Conservation (phyloP, 2,797 vertebrate genomes). For the Coendou prehensilis region DNA sequence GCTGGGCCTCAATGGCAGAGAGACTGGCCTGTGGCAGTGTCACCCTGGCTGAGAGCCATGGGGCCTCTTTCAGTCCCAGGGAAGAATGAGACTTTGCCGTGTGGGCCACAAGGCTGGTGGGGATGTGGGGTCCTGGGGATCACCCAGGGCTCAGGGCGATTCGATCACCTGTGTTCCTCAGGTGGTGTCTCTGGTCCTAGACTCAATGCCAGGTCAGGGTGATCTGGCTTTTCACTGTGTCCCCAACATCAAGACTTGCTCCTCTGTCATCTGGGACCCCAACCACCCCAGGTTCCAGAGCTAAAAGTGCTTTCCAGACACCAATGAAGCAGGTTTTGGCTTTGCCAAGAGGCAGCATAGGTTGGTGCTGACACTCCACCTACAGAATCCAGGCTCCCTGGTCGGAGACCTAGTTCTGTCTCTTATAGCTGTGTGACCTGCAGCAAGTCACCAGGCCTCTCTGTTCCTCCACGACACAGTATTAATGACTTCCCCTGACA, state of each 20-base stretch:
- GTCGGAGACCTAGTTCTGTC: not conserved
- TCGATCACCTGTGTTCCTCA: rapidly evolving
- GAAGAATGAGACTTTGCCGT: not conserved
- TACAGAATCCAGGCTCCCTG: rapidly evolving
- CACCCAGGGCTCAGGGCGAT: not conserved
- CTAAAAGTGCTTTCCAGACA: not conserved
- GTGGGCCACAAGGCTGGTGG: not conserved
- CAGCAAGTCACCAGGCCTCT: not conserved
- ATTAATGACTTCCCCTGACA: not conserved
- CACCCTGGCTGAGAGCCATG: not conserved
- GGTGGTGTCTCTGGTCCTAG: not conserved
- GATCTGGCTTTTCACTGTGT: not conserved
- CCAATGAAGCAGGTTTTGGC: not conserved
- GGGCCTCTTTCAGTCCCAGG: not conserved
- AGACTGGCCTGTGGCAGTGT: not conserved
- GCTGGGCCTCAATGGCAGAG: not conserved
- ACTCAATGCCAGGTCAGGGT: not conserved
- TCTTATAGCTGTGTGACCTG: not conserved
- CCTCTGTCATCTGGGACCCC: not conserved
- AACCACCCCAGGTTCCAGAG: not conserved
- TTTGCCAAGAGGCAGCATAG: not conserved
- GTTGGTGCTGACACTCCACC: not conserved
- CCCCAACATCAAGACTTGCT: not conserved
- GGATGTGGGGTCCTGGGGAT: not conserved
- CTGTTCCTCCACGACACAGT: not conserved